Evolutionary conservation across 2,888 invertebrate genomes (phyloP), one percentile per base, ranked within the genome.

Genomic region (Bembecia ichneumoniformis): DNA sequence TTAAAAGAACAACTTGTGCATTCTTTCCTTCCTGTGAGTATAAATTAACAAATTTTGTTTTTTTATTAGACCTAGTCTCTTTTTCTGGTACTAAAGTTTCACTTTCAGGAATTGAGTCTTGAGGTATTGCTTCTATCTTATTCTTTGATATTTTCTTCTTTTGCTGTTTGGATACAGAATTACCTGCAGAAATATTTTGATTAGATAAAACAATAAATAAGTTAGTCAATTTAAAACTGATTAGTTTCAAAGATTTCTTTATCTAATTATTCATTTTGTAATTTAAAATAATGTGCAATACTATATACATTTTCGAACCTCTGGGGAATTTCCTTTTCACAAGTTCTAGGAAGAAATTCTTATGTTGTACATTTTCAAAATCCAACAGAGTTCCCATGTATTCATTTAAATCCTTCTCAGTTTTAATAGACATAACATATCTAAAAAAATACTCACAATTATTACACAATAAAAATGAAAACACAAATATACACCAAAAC

Each of bases 361-460:
- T 88, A 66, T 95, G 94, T 51, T 90, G 89, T 3, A 89, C 78
- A 59, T 91, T 90, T 48, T 88, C 89, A 54, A 89, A 89, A 72
- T 94, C 91, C 1, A 96, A 68, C 46, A 96, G 81, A 47, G 92
- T 92, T 60, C 89, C 89, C 77, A 96, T 91, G 64, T 95, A 95
- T 52, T 94, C 93, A 59, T 93, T 92, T 47, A 95, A 84, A 63
- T 94, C 95, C 52, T 87, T 82, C 50, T 91, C 90, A 64, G 90
- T 90, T 62, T 92, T 89, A 59, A 96, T 93, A 13, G 91, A 88
- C 52, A 91, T 66, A 35, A 96, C 91, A 60, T 92, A 94, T 35
- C 96, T 96, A 71, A 46, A 84, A 82, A 54, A 46, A 56, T 53
- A 54, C 1, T 3, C 1, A n/a, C 2, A 20, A 7, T 1, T 28